Evolutionary conservation across 2,113 vertebrate genomes (phyloP).

Genomic region (Balaenoptera acutorostrata): DNA sequence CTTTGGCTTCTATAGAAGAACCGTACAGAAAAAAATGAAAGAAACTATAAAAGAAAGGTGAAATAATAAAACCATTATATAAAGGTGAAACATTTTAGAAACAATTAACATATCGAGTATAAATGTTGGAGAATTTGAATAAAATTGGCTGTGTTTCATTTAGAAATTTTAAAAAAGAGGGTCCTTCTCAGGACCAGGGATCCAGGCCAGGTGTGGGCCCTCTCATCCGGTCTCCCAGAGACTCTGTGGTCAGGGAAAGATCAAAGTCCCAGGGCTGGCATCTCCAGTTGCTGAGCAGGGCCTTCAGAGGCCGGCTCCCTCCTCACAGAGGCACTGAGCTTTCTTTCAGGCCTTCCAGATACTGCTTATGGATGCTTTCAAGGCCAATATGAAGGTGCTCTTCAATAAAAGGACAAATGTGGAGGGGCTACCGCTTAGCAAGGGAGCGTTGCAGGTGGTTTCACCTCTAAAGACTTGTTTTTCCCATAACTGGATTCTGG

Average conservation of each 20-base stretch:
- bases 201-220: neutral
- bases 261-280: too few relatives aligned
- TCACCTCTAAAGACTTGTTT: neutral
- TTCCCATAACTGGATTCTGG: neutral
- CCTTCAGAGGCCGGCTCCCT: rapidly evolving
- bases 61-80: slow-evolving; percentile 43
- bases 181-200: neutral
- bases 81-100: slow-evolving; percentile 58
- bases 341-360: neutral
- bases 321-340: neutral
- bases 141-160: slow-evolving; percentile 82
- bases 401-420: neutral
- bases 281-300: neutral
- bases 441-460: neutral
- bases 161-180: neutral
- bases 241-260: neutral
- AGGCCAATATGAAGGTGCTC: neutral
- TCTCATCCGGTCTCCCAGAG: neutral
- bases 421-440: neutral
- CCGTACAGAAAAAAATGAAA: neutral
- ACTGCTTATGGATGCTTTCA: neutral
- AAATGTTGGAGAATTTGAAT: slow-evolving; percentile 78
- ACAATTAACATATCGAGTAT: slow-evolving; percentile 46
- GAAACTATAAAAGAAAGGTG: slow-evolving; percentile 43
- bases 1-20: slow-evolving; percentile 86